A percentile compares a stretch with the other conserved stretches of the same genome.
Evolutionary conservation across 2,888 invertebrate species (phyloP).

Genomic region (Trichacis sp.): DNA sequence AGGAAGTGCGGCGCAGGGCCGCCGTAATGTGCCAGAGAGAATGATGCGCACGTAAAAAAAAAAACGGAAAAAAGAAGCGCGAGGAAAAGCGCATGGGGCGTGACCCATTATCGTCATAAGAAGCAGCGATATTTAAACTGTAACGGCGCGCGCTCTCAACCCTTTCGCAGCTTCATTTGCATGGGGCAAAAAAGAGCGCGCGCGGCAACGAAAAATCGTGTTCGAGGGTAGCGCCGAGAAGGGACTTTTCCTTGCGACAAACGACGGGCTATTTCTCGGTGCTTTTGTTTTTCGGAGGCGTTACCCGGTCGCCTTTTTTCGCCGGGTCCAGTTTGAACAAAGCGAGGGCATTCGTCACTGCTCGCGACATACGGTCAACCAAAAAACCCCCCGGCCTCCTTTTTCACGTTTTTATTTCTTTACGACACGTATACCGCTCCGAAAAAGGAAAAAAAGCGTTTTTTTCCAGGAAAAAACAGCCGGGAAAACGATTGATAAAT

Average conservation of each 20-base stretch:
- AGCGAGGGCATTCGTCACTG: conserved; percentile 51
- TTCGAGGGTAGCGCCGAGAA: conserved; percentile 22
- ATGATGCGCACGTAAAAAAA: conserved; percentile 8
- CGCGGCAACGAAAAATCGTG: conserved; percentile 28
- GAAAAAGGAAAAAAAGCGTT: no score
- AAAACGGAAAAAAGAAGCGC: conserved; percentile 24
- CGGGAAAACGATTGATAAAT: neutral
- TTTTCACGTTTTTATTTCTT: conserved; percentile 6
- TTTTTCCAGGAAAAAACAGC: neutral
- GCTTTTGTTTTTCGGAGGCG: conserved; percentile 47
- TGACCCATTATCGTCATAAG: conserved; percentile 65
- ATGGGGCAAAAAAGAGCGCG: conserved; percentile 44
- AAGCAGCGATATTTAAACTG: conserved; percentile 65
- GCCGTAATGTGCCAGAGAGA: no score
- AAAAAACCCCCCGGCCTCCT: conserved; percentile 7
- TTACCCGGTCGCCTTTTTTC: conserved; percentile 53
- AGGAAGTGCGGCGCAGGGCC: no score
- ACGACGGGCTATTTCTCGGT: conserved; percentile 40
- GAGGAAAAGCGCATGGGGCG: conserved; percentile 55
- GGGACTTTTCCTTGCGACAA: conserved; percentile 33
- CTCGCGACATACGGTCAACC: conserved; percentile 48
- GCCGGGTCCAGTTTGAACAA: conserved; percentile 53
- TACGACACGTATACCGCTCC: neutral
- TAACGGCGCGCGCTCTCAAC: conserved; percentile 55
- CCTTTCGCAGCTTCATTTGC: conserved; percentile 63